These are phyloP conservation scores for Sceliomorpha sp. DNA, from an alignment of 2,888 invertebrate species.

Conservation along the genomic window DNA sequence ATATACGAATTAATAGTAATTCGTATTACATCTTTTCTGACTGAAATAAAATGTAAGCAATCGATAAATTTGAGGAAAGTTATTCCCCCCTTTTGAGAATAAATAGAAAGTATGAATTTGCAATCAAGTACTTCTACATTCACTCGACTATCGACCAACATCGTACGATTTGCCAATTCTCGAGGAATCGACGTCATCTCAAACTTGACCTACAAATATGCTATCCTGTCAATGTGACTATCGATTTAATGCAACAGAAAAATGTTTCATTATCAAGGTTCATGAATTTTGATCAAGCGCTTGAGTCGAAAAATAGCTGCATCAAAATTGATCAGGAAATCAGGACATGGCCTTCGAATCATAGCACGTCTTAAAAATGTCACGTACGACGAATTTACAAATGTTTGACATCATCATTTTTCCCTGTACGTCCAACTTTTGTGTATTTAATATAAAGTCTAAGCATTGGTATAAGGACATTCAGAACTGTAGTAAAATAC, in stretches of 20 bases:
- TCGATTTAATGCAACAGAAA: conserved; percentile 32
- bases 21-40: no score
- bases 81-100: no score
- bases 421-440: no score
- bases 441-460: no score
- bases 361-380: background rate
- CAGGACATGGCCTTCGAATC: conserved; percentile 1
- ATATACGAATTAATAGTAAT: no score
- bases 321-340: conserved; percentile 14
- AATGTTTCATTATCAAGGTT: conserved; percentile 37
- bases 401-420: no score
- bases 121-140: background rate
- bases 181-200: conserved; percentile 25
- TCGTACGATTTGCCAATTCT: conserved; percentile 19
- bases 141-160: conserved; percentile 14
- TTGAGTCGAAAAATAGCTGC: conserved; percentile 13
- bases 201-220: conserved; percentile 45
- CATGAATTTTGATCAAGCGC: conserved; percentile 34
- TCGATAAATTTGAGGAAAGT: no score
- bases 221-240: conserved; percentile 29
- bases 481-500: no score
- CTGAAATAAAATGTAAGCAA: no score
- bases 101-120: no score
- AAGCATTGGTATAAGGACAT: no score
- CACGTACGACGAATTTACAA: no score